phyloP scores from a whole-genome alignment of 2,113 vertebrate species.

The Pan paniscus region DNA sequence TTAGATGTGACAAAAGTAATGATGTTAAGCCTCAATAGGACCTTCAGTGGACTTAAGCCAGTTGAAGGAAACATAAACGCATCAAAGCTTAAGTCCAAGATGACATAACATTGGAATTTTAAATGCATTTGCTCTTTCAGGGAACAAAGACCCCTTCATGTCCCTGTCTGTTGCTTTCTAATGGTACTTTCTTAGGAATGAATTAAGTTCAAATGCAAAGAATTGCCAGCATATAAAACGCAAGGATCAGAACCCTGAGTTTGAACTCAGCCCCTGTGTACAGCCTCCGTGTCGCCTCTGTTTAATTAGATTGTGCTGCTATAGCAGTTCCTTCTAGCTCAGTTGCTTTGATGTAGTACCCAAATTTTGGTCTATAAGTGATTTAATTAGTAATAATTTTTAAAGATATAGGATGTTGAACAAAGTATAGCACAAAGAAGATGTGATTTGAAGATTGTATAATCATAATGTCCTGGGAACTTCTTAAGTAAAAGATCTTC shows the following conservation, averaged over 20 bases:
- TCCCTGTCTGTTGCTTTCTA: neutral
- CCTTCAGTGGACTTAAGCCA: neutral
- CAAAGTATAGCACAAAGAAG: neutral
- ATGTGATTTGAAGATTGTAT: neutral
- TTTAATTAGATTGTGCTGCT: neutral
- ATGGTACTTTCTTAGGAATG: neutral
- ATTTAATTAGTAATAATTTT: neutral
- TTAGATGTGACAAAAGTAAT: neutral
- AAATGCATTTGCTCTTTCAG: neutral
- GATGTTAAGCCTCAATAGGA: neutral
- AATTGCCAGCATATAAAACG: neutral
- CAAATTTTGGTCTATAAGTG: neutral
- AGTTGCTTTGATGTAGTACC: neutral
- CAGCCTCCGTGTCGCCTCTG: neutral
- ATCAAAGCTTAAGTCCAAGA: neutral
- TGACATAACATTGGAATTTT: neutral
- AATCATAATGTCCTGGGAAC: neutral
- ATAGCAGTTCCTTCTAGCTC: neutral
- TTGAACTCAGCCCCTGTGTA: neutral
- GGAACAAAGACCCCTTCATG: neutral
- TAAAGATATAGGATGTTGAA: neutral
- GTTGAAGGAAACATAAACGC: conserved; percentile 1
- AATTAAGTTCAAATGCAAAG: neutral
- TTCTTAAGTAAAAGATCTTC: neutral
- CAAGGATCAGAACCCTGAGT: neutral